Evolutionary conservation across 1,140 invertebrate genomes (phyloP).

Genomic region (Patella vulgata): DNA sequence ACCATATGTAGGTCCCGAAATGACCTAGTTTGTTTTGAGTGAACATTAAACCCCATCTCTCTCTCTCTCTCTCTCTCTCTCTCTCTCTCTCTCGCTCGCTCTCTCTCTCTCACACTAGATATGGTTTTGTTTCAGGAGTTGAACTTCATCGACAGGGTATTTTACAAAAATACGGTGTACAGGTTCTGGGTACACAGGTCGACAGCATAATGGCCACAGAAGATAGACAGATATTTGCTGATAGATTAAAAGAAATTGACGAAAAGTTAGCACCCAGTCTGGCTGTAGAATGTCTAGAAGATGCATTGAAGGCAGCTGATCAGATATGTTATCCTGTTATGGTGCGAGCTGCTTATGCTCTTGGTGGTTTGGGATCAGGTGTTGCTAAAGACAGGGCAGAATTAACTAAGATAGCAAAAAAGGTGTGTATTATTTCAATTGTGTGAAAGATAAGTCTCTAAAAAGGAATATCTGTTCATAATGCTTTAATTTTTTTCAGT

Average conservation of each 20-base stretch:
- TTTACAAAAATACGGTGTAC: constrained; percentile 79
- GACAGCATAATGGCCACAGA: constrained; percentile 95
- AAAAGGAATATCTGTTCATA: not conserved
- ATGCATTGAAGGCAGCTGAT: constrained; percentile 85
- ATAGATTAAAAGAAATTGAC: constrained; percentile 85
- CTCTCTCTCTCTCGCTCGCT: too few species aligned
- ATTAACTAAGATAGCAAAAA: constrained; percentile 27
- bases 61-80: too few species aligned
- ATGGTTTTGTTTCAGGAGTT: constrained; percentile 40
- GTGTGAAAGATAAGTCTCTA: not conserved
- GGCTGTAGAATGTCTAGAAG: constrained; percentile 80
- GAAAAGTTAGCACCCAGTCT: constrained; percentile 93
- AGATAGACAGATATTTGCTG: constrained; percentile 93
- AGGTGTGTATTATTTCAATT: constrained; percentile 15
- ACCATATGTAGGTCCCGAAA: too few species aligned
- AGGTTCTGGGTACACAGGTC: constrained; percentile 79
- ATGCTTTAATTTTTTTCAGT: not conserved
- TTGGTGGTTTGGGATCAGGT: constrained; percentile 95
- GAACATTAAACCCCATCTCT: too few species aligned
- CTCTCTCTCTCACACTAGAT: too few species aligned
- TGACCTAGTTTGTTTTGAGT: too few species aligned
- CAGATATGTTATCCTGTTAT: constrained; percentile 93
- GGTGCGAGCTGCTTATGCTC: constrained; percentile 91
- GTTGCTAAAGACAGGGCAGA: constrained; percentile 75
- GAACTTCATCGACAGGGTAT: constrained; percentile 78